Percentiles rank a stretch among this genome's conserved stretches.
Conservation (phyloP, 2,888 invertebrate species). For the Tipula helvola region DNA sequence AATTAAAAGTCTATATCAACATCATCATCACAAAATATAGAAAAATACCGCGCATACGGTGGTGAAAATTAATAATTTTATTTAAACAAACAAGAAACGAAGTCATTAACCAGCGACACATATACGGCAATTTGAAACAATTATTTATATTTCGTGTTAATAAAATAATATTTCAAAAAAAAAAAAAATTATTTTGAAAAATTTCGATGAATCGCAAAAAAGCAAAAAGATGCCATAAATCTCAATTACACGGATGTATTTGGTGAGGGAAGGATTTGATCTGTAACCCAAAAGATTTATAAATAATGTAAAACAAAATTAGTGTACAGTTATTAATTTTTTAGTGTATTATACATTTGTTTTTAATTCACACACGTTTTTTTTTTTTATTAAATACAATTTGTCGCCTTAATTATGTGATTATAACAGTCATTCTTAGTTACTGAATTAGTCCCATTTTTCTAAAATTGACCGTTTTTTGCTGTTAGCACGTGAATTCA, state of each 20-base stretch:
- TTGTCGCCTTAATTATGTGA: not conserved
- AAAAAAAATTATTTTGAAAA: not conserved
- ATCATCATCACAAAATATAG: conserved; percentile 8
- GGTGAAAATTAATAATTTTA: not conserved
- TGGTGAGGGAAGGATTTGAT: not conserved
- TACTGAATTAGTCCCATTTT: no score
- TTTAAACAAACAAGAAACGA: not conserved
- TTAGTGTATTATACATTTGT: not conserved
- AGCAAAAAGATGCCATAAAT: not conserved
- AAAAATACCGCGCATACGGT: not conserved
- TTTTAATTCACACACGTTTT: not conserved
- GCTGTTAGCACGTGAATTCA: no score
- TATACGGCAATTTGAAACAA: not conserved
- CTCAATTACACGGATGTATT: not conserved
- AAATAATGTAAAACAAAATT: not conserved
- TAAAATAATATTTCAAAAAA: not conserved
- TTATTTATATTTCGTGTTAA: not conserved
- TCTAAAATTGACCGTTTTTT: no score
- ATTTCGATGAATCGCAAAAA: not conserved
- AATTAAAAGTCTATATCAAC: not conserved
- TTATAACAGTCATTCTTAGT: not conserved
- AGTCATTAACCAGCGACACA: not conserved
- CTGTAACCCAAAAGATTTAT: not conserved
- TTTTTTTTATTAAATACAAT: not conserved
- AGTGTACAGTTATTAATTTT: not conserved